These are phyloP conservation scores for Clarias fuscus DNA, from an alignment of 2,797 vertebrate genomes.

Conservation along the genomic window DNA sequence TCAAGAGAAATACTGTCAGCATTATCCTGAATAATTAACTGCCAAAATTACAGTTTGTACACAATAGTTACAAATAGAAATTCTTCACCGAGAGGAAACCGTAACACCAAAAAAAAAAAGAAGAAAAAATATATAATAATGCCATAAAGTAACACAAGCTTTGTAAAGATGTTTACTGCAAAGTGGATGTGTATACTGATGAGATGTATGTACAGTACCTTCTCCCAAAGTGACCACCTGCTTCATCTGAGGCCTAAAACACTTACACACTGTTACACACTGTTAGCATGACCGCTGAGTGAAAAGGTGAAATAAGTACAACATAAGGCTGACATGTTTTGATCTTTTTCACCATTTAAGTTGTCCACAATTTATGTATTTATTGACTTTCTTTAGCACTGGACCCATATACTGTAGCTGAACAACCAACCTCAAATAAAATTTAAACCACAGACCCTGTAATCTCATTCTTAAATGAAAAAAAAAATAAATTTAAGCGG, in stretches of 20 bases:
- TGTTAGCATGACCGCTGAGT: not conserved
- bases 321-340: not conserved
- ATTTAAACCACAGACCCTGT: not conserved
- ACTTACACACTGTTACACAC: not conserved
- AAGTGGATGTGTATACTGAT: not conserved
- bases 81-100: not conserved
- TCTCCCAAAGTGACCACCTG: not conserved
- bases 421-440: not conserved
- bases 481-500: no score
- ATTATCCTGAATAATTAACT: not conserved
- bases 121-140: not conserved
- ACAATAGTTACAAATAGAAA: conserved; percentile 36
- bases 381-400: not conserved
- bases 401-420: not conserved
- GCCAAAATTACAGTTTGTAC: conserved; percentile 42
- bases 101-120: no score
- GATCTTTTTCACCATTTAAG: not conserved
- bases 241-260: not conserved
- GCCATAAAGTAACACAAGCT: not conserved
- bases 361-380: not conserved
- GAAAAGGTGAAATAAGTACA: not conserved
- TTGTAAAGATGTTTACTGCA: not conserved
- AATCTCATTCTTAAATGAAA: not conserved
- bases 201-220: not conserved
- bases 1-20: not conserved